Conservation (phyloP, 1,140 invertebrate species). For the Atta colombica region DNA sequence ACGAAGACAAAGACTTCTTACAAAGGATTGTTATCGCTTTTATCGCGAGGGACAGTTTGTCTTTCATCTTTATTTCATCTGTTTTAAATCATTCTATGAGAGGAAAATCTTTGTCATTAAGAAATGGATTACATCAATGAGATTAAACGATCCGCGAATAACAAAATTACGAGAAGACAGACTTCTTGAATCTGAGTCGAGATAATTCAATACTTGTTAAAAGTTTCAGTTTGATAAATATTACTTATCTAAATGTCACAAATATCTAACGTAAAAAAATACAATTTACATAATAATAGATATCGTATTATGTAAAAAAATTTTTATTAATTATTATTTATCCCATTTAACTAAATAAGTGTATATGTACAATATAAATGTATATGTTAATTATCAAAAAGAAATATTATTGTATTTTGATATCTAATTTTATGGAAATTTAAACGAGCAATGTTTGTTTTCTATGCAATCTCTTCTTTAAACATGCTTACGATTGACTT, state of each 20-base stretch:
- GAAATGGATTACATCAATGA: not conserved
- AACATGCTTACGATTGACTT: conserved; percentile 16
- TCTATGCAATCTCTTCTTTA: not conserved
- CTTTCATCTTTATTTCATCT: not conserved
- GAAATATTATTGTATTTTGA: not conserved
- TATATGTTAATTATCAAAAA: not conserved
- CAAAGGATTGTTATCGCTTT: conserved; percentile 68
- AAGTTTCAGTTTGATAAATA: not conserved
- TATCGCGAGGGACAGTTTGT: conserved; percentile 33
- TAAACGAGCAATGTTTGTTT: not conserved
- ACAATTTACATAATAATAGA: not conserved
- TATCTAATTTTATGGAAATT: not conserved
- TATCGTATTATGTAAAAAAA: not conserved
- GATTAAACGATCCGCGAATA: not conserved
- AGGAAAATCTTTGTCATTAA: conserved; percentile 35
- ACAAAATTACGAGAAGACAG: not conserved
- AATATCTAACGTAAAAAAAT: not conserved
- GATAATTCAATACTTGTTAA: conserved; percentile 27
- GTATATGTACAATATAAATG: not conserved
- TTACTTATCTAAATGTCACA: not conserved
- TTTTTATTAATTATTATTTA: not conserved
- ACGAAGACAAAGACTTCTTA: conserved; percentile 70
- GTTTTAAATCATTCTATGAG: conserved; percentile 53
- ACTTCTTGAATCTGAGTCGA: conserved; percentile 7
- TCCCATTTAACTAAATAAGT: not conserved